Conservation (phyloP, 1,140 invertebrate species). For the Hycleus phaleratus region DNA sequence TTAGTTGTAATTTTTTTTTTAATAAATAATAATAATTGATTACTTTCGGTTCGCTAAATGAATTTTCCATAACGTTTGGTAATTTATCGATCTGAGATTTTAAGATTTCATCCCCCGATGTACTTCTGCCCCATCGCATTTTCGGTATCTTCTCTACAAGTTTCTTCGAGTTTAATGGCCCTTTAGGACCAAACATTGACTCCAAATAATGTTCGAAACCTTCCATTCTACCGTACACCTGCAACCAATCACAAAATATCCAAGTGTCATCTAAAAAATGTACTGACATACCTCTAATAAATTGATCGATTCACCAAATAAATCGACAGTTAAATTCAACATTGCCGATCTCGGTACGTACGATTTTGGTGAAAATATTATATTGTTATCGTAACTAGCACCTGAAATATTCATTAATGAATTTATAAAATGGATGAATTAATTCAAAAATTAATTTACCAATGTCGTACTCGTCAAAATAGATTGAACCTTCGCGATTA, state of each 20-base stretch:
- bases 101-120: conserved; percentile 39
- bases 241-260: conserved; percentile 24
- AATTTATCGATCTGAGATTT: conserved; percentile 49
- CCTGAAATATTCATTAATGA: conserved; percentile 41
- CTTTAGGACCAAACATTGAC: conserved; percentile 67
- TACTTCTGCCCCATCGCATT: conserved; percentile 30
- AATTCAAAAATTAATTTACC: conserved; percentile 39
- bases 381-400: conserved; percentile 65
- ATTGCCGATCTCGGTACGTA: conserved; percentile 76
- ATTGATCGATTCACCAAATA: conserved; percentile 88
- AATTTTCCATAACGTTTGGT: conserved; percentile 54
- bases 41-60: conserved; percentile 51
- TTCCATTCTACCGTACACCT: conserved; percentile 68
- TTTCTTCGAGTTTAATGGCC: conserved; percentile 57
- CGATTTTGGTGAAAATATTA: conserved; percentile 84
- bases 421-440: neutral
- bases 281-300: conserved; percentile 56
- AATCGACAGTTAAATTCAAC: conserved; percentile 78
- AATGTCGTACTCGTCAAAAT: conserved; percentile 74
- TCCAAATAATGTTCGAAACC: conserved; percentile 81
- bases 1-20: neutral
- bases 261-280: conserved; percentile 3
- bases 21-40: conserved; percentile 12
- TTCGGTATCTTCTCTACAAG: conserved; percentile 46
- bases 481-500: conserved; percentile 81